Percentiles rank a stretch among this genome's conserved stretches.
Evolutionary conservation across 2,797 vertebrate genomes (phyloP).

Genomic region (Carduelis carduelis): DNA sequence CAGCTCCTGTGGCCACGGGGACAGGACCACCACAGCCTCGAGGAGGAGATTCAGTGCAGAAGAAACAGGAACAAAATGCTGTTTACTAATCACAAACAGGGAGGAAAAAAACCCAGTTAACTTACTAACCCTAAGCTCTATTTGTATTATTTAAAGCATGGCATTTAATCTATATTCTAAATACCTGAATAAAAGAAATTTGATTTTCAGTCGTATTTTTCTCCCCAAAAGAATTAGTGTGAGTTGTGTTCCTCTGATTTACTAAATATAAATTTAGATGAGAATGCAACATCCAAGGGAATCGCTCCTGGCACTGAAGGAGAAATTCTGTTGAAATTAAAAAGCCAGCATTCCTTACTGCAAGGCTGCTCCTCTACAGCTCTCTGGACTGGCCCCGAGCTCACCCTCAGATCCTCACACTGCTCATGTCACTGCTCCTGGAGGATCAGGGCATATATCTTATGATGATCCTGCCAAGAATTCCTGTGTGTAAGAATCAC

Average conservation of each 20-base stretch:
- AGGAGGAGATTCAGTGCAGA: not conserved
- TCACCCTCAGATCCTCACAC: not conserved
- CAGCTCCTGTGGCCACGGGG: not conserved
- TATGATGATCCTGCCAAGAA: not conserved
- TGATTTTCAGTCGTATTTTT: not conserved
- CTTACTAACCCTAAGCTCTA: not conserved
- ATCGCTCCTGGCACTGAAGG: not conserved
- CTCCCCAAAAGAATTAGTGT: not conserved
- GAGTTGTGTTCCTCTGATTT: not conserved
- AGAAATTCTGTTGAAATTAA: not conserved
- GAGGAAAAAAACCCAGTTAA: not conserved
- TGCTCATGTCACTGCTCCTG: rapidly evolving
- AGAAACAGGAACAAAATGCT: not conserved
- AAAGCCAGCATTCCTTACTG: not conserved
- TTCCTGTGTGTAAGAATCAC: not conserved
- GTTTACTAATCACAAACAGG: not conserved
- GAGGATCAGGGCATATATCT: not conserved
- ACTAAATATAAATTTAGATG: not conserved
- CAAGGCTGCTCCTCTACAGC: not conserved
- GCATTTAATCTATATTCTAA: not conserved
- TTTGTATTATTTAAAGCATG: not conserved
- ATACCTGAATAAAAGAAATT: not conserved
- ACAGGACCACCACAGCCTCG: rapidly evolving
- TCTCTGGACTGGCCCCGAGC: not conserved
- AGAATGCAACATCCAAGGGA: not conserved